These are phyloP conservation scores for Drosophila repleta DNA, from an alignment of 1,140 invertebrate species.

Conservation along the genomic window DNA sequence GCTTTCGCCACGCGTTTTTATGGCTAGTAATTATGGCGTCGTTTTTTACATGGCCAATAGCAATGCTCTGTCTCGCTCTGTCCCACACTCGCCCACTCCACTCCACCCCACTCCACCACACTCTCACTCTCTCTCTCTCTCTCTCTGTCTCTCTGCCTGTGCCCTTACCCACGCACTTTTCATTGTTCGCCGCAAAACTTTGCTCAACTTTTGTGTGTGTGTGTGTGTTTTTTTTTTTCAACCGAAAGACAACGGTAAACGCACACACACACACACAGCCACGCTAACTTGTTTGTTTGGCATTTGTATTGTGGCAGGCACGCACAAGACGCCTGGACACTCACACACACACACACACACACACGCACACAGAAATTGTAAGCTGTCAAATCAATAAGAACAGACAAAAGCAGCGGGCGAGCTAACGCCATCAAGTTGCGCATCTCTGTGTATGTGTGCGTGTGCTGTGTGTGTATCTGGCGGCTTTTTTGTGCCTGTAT, in stretches of 20 bases:
- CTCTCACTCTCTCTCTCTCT: conserved; percentile 18
- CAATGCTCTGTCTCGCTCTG: conserved; percentile 25
- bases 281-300: conserved; percentile 52
- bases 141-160: conserved; percentile 23
- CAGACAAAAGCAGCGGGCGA: conserved; percentile 63
- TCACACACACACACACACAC: conserved; percentile 17
- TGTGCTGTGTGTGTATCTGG: conserved; percentile 43
- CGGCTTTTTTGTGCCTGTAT: conserved; percentile 39
- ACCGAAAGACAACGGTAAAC: conserved; percentile 28
- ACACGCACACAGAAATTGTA: conserved; percentile 40
- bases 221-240: conserved; percentile 6
- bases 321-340: conserved; percentile 60
- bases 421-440: conserved; percentile 19
- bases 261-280: conserved; percentile 5
- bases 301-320: conserved; percentile 70
- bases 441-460: conserved; percentile 7
- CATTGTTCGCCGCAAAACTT: conserved; percentile 46
- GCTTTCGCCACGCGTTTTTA: conserved; percentile 45
- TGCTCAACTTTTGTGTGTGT: conserved; percentile 26
- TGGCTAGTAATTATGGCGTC: conserved; percentile 64
- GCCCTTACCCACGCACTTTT: conserved; percentile 49
- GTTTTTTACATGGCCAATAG: conserved; percentile 50
- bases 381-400: conserved; percentile 75
- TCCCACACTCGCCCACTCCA: background rate
- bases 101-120: background rate